Evolutionary conservation across 2,113 vertebrate species (phyloP), one percentile per base, ranked within the genome.

Genomic region (Platichthys stellatus): DNA sequence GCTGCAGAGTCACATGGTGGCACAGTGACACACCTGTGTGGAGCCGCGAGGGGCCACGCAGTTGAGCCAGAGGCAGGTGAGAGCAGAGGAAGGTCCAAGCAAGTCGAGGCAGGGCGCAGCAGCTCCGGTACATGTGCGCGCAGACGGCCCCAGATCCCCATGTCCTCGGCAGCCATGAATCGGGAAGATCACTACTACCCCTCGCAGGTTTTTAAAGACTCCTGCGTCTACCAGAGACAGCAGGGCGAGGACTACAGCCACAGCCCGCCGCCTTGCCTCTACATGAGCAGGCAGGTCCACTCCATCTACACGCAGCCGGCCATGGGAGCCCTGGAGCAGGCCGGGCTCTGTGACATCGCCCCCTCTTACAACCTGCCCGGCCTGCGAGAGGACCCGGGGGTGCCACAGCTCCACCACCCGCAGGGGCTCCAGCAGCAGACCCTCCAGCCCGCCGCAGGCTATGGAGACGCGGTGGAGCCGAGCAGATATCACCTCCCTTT

Each of bases 251-350:
- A 97, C 72, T 97, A 95, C 93, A 95, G 93, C 65, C 97, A 95
- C 92, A 95, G 94, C 63, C 98, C 97, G 40, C 97, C 98, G 0
- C 96, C 98, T 28, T 98, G 98, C 88, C 95, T 98, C 43, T 99
- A 98, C 89, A 95, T 99, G 96, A 94, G 95, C 85, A 91, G 97
- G 61, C 97, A 97, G 89, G 94, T 92, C 2, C 94, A 94, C 56
- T 86, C 93, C 14, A 89, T 93, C 40, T 96, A 95, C 80, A 81
- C 85, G 78, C 69, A 96, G 24, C 82, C 94, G 51, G 64, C 94
- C 10, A 75, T 98, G 79, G 95, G 95, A 60, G 74, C 90, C 40
- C 86, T 97, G 88, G 96, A 99, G 54, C 94, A 95, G 84, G 91
- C 95, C 79, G 94, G 94, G 80, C 92, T 97, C 9, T 90, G 95